Conservation (phyloP, 2,797 vertebrate species). For the Phalloptychus januarius region DNA sequence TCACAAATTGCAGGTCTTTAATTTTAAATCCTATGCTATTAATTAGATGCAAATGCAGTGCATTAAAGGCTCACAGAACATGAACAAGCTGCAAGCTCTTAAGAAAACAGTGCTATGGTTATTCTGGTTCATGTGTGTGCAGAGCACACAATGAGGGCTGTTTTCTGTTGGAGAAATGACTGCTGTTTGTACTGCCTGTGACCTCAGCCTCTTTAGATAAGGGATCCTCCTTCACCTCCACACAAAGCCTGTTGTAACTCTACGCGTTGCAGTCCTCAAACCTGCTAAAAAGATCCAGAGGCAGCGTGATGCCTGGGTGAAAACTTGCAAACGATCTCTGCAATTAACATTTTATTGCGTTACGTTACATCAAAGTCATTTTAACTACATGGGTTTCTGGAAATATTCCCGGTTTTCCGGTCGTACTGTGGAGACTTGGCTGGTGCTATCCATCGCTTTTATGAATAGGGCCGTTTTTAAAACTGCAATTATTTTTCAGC, state of each 20-base stretch:
- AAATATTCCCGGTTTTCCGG: not conserved
- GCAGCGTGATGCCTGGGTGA: not conserved
- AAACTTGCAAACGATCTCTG: not conserved
- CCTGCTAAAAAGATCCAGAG: not conserved
- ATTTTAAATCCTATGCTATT: not conserved
- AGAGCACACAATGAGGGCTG: constrained; percentile 2
- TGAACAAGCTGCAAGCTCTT: not conserved
- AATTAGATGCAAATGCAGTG: not conserved
- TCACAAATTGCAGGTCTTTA: not conserved
- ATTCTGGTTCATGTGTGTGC: not conserved
- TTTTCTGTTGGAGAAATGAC: constrained; percentile 10
- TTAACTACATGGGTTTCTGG: not conserved
- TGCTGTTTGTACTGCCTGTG: not conserved
- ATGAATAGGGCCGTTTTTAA: not conserved
- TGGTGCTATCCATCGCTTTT: not conserved
- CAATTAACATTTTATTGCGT: not conserved
- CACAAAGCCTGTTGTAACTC: not conserved
- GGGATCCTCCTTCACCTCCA: not conserved
- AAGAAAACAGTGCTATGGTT: not conserved
- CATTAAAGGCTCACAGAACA: not conserved
- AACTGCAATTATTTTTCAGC: not conserved
- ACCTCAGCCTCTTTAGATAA: constrained; percentile 5
- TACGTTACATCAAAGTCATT: not conserved
- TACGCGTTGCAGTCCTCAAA: not conserved
- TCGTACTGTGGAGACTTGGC: not conserved